These are phyloP conservation scores for Lateolabrax maculatus DNA, from an alignment of 2,797 vertebrate genomes.

Conservation along the genomic window DNA sequence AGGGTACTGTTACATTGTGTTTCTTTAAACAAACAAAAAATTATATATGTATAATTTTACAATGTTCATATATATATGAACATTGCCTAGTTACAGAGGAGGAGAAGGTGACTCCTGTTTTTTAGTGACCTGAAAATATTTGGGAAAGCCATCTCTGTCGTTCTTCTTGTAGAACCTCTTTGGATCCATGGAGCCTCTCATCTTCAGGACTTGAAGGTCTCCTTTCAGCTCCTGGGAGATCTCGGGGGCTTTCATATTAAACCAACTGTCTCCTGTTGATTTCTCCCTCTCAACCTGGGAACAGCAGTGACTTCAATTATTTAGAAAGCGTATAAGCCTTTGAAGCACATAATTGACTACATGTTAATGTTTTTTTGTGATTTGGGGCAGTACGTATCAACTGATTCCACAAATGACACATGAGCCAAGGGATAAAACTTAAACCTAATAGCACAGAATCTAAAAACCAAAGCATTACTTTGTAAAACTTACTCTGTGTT, in stretches of 20 bases:
- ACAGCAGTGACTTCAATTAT: background rate
- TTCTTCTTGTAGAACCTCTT: constrained; percentile 99
- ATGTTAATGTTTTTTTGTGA: background rate
- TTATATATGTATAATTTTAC: no score
- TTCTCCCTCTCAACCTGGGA: constrained; percentile 89
- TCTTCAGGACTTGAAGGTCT: constrained; percentile 93
- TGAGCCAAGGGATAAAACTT: background rate
- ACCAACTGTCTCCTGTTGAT: constrained; percentile 94
- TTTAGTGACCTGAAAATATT: constrained; percentile 93
- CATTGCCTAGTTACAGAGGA: background rate
- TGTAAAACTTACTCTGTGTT: constrained; percentile 86
- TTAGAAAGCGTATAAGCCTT: background rate
- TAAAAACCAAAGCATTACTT: background rate
- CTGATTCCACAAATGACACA: background rate
- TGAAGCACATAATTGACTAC: background rate
- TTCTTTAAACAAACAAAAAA: background rate
- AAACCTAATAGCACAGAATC: fast-evolving
- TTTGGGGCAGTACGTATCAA: background rate
- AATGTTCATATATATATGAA: no score
- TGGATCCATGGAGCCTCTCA: constrained; percentile 93
- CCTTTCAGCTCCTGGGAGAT: constrained; percentile 92
- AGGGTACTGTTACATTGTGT: background rate
- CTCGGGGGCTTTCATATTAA: constrained; percentile 98
- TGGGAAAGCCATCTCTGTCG: constrained; percentile 95
- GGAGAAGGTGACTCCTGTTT: background rate